These are phyloP conservation scores for Columbina picui DNA, from an alignment of 2,113 vertebrate genomes.

Conservation along the genomic window DNA sequence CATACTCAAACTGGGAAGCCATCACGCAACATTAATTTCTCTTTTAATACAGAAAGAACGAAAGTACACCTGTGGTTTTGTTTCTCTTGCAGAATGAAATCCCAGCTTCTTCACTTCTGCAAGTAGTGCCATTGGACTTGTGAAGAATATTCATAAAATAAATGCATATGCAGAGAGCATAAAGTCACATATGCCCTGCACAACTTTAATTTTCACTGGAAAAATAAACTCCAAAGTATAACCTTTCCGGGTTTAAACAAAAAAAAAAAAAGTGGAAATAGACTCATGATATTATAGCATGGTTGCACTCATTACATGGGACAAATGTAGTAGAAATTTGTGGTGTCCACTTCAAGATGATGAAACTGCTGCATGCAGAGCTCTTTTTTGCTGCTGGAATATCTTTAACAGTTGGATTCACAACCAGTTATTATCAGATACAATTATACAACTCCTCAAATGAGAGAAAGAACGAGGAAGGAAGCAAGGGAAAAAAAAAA, in stretches of 20 bases:
- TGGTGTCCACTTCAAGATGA: not conserved
- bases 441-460: not conserved
- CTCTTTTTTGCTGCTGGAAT: not conserved
- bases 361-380: not conserved
- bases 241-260: not conserved
- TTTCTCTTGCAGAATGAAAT: not conserved
- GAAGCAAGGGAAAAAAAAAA: not conserved
- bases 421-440: not conserved
- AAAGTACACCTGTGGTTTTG: not conserved
- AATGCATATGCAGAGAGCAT: not conserved
- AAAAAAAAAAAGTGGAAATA: not conserved
- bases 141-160: not conserved
- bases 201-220: not conserved
- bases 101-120: not conserved
- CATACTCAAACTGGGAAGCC: slow-evolving; percentile 20
- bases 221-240: not conserved
- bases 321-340: not conserved
- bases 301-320: not conserved
- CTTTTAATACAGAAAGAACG: not conserved
- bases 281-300: not conserved
- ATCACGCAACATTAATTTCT: not conserved
- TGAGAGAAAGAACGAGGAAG: not conserved
- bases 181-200: not conserved
- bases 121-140: not conserved
- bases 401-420: not conserved